Evolutionary conservation across 53 echinoderm and acorn worm species (phyloP), one percentile per base, ranked within the genome.

Genomic region (Henricia sp.): DNA sequence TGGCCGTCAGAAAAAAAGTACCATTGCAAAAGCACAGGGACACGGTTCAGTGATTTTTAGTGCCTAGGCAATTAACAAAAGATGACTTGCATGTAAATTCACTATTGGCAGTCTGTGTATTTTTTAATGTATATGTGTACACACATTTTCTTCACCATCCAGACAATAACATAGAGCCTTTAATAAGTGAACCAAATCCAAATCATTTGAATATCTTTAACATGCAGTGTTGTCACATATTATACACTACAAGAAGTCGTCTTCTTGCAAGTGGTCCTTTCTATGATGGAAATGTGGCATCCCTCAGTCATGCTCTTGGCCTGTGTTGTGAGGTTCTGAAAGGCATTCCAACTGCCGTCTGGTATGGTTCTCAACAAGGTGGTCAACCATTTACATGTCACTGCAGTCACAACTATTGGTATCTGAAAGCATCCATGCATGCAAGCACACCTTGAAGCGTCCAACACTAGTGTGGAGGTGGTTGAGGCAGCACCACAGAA

Each of bases 401-500:
- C 16, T 23, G 16, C 52, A 52, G 52, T 52, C 52, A 14, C 52
- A 52, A 3, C 52, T 52, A 23, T 14, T 14, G 5, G 52, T 52
- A 23, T 52, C 52, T 4, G 52, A 52, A 52, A 52, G 16, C 6
- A 3, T 52, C 71, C 78, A 80, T 27, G 28, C 14, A 29, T 63
- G 59, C 82, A 64, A 41, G 42, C 60, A 40, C 21, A 46, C 82
- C 3, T 43, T 63, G 40, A 80, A 80, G 55, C 82, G 29, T 20
- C 82, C 82, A 26, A 80, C 65, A 32, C 82, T 65, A n/a, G 82
- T 80, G 27, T 65, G 82, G 20, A 80, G 82, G 17, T 65, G 5
- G 42, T 80, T 80, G 44, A 80, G 63, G 35, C 30, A 26, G 3
- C 58, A 59, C 70, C 83, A 70, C 16, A n/a, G n/a, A n/a, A n/a